These are phyloP conservation scores for Drosophila siamana DNA, from an alignment of 2,888 invertebrate species.

Conservation along the genomic window DNA sequence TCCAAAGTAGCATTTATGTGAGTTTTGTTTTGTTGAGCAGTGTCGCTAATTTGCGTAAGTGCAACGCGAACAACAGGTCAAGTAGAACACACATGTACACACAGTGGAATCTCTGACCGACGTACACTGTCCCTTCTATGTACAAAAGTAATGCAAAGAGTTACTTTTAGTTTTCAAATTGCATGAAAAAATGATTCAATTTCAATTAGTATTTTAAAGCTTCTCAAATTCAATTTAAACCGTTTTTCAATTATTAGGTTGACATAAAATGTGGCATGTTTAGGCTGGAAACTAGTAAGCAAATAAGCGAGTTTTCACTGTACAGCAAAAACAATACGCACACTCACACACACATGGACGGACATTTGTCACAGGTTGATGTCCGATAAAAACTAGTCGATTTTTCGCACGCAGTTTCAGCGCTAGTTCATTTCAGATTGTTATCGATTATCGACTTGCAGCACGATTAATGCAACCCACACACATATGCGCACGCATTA, in stretches of 20 bases:
- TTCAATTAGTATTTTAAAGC: too few relatives aligned
- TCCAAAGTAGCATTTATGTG: slow-evolving; percentile 15
- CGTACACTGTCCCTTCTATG: too few relatives aligned
- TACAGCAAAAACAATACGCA: slow-evolving; percentile 19
- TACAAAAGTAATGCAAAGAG: too few relatives aligned
- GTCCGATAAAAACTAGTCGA: slow-evolving; percentile 71
- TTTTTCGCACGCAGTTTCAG: slow-evolving; percentile 8
- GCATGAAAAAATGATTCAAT: too few relatives aligned
- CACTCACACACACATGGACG: slow-evolving; percentile 10
- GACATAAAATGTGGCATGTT: too few relatives aligned
- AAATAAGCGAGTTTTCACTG: too few relatives aligned
- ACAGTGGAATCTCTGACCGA: slow-evolving; percentile 12
- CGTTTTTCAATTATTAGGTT: too few relatives aligned
- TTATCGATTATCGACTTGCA: slow-evolving; percentile 34
- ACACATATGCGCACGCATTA: background rate
- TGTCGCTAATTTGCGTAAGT: slow-evolving; percentile 59
- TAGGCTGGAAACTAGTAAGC: too few relatives aligned
- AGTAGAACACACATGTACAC: slow-evolving; percentile 60
- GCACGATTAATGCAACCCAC: too few relatives aligned
- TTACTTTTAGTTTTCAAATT: too few relatives aligned
- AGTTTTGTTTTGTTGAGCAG: slow-evolving; percentile 19
- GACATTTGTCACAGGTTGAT: slow-evolving; percentile 66
- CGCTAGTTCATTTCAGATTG: background rate
- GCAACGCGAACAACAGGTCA: slow-evolving; percentile 61
- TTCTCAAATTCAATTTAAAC: too few relatives aligned